Base-by-base conservation (phyloP, 30 jellyfish, hydroid and myxozoan genomes). In the Hydra vulgaris region DNA sequence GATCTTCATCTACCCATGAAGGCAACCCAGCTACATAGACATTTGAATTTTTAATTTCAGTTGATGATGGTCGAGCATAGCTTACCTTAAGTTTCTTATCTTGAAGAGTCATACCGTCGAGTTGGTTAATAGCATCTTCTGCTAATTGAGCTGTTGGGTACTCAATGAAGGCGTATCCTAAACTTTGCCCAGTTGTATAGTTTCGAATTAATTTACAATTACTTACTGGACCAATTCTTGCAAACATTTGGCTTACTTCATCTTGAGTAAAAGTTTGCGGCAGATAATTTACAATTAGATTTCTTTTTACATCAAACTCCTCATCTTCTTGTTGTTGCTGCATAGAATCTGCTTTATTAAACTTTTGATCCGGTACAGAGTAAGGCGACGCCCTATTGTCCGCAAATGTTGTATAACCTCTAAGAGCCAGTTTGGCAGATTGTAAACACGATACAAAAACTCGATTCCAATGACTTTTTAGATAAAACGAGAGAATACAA, bases 101-200 rank as follows among this genome's bases (percentile, higher is more conserved):
- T 83, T 94, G 90, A 70, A 94, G 69, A 1, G 79, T 95, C 23
- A 88, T 70, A 18, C 95, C 95, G 72, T 94, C 99, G 7, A 94
- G 89, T 25, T 88, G 87, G 1, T 85, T 66, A 27, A 94, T 94
- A 15, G 99, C 99, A 74, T 88, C 80, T 24, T 79, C 94, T 1
- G 99, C 96, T 27, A 88, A 94, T 52, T 81, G 90, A 20, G 87
- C 85, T 71, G 78, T 74, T 78, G 81, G 79, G 71, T 87, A 94
- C 79, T 94, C 99, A 55, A 94, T 76, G 73, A 94, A 94, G 15
- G 96, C 99, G 71, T 94, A 94, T 8, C 99, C 99, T 54, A 94
- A 85, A 77, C 99, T 94, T 72, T 88, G 82, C 18, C 96, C 96
- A 21, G 89, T 66, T 17, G 81, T 89, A 74, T 81, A 92, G 79